Percentiles rank a stretch among this genome's conserved stretches.
Conservation (phyloP, 1,140 invertebrate species). For the Psilanteris sp. region DNA sequence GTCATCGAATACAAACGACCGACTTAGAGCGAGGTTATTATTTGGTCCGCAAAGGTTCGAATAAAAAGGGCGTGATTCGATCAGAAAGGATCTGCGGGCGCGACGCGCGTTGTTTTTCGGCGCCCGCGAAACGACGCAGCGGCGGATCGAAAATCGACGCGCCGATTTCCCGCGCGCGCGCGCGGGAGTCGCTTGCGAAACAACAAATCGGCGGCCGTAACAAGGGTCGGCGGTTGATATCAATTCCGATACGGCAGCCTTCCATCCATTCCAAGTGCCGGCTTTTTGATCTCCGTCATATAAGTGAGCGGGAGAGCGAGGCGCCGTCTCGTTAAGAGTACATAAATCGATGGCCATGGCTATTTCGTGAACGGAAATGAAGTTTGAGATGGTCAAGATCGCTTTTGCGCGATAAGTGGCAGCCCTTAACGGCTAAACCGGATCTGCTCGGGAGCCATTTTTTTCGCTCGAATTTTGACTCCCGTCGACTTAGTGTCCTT, state of each 20-base stretch:
- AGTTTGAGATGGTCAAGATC: conserved; percentile 77
- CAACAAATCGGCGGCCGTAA: too few relatives aligned
- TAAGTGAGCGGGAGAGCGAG: conserved; percentile 73
- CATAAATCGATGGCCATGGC: conserved; percentile 74
- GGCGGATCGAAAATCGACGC: too few relatives aligned
- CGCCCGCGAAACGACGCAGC: too few relatives aligned
- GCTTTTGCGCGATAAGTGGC: conserved; percentile 76
- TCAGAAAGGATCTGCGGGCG: conserved; percentile 37
- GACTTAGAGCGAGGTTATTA: conserved; percentile 81
- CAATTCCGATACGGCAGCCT: conserved; percentile 54
- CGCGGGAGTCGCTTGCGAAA: too few relatives aligned
- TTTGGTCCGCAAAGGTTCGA: conserved; percentile 69
- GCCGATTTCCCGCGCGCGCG: too few relatives aligned
- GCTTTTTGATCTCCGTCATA: conserved; percentile 68
- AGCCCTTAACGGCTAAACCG: conserved; percentile 67
- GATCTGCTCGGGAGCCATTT: conserved; percentile 47
- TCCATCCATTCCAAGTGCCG: conserved; percentile 36
- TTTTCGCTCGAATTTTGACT: conserved; percentile 9
- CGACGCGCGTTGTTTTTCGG: too few relatives aligned
- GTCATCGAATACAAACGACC: conserved; percentile 80
- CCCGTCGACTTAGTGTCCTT: too few relatives aligned
- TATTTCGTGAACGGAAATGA: conserved; percentile 77
- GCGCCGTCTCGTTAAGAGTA: conserved; percentile 73
- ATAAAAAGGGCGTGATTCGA: conserved; percentile 48
- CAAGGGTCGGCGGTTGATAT: too few relatives aligned